A percentile compares a stretch with the other conserved stretches of the same genome.
phyloP scores from a whole-genome alignment of 1,140 invertebrate genomes.

The Drosophila mayri region DNA sequence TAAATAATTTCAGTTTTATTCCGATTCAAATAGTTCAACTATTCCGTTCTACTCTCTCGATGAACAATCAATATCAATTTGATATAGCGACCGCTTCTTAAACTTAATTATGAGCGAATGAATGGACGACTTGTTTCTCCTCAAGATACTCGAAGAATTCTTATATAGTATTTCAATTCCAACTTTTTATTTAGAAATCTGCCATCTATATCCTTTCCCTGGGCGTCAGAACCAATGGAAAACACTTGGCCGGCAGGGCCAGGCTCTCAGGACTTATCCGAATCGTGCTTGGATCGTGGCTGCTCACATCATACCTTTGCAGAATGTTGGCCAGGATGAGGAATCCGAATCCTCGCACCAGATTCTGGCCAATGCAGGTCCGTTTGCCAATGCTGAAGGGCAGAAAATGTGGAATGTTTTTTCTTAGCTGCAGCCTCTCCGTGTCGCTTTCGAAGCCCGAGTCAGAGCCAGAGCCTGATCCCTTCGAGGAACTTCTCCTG shows the following conservation, averaged over 20 bases:
- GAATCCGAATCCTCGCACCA: conserved; percentile 92
- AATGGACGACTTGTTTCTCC: neutral
- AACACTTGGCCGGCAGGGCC: conserved; percentile 89
- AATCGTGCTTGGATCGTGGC: conserved; percentile 86
- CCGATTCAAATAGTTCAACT: conserved; percentile 19
- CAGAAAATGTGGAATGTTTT: conserved; percentile 90
- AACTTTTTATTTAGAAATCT: no score
- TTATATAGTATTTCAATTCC: neutral
- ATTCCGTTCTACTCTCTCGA: neutral
- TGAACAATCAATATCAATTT: conserved; percentile 8
- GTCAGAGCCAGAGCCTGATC: conserved; percentile 26
- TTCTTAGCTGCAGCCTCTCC: conserved; percentile 76
- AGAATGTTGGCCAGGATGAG: conserved; percentile 90
- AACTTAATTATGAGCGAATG: neutral
- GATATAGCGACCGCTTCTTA: conserved; percentile 7
- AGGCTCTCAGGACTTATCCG: conserved; percentile 88
- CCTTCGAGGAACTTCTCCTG: neutral
- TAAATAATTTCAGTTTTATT: conserved; percentile 6
- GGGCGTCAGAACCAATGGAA: conserved; percentile 78
- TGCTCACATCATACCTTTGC: conserved; percentile 89
- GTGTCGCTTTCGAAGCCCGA: conserved; percentile 38
- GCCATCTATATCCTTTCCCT: conserved; percentile 4
- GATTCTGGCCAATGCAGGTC: conserved; percentile 94
- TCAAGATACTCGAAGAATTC: neutral
- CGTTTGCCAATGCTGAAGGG: conserved; percentile 95